Percentiles rank a stretch among this genome's conserved stretches.
phyloP scores from a whole-genome alignment of 2,797 vertebrate genomes.

The Rhabdomys pumilio region DNA sequence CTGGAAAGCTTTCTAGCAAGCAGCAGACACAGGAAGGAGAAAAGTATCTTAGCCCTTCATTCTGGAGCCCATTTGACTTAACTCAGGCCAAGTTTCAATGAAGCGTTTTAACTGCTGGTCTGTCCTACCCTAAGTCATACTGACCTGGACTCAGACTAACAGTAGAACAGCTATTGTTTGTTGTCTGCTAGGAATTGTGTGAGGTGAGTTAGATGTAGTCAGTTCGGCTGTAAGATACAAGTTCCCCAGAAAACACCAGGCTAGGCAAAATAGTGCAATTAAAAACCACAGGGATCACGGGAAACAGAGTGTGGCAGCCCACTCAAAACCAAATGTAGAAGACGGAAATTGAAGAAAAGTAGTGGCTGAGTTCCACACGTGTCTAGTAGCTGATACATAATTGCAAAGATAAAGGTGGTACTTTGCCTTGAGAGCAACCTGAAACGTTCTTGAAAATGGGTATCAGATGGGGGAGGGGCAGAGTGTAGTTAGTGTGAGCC shows the following conservation, averaged over 20 bases:
- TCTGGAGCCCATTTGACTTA: background rate
- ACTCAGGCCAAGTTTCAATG: constrained; percentile 10
- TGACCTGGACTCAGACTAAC: background rate
- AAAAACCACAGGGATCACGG: background rate
- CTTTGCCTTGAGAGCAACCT: background rate
- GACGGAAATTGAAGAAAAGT: background rate
- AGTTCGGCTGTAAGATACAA: background rate
- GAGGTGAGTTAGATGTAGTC: background rate
- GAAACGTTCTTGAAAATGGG: background rate
- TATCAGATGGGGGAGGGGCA: background rate
- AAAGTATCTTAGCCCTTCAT: background rate
- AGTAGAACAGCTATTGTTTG: background rate
- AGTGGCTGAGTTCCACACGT: background rate
- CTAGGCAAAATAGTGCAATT: background rate
- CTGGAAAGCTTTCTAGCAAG: background rate
- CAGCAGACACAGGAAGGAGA: background rate
- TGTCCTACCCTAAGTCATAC: background rate
- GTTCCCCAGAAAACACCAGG: background rate
- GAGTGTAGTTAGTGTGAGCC: background rate
- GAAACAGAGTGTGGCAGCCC: background rate
- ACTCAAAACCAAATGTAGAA: constrained; percentile 42
- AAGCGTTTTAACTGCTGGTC: constrained; percentile 24
- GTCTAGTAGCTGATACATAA: background rate
- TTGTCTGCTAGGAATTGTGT: constrained; percentile 4
- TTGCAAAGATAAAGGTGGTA: background rate